Percentiles rank a stretch among this genome's conserved stretches.
Conservation (phyloP, 2,888 invertebrate species). For the Phaonia tiefii region DNA sequence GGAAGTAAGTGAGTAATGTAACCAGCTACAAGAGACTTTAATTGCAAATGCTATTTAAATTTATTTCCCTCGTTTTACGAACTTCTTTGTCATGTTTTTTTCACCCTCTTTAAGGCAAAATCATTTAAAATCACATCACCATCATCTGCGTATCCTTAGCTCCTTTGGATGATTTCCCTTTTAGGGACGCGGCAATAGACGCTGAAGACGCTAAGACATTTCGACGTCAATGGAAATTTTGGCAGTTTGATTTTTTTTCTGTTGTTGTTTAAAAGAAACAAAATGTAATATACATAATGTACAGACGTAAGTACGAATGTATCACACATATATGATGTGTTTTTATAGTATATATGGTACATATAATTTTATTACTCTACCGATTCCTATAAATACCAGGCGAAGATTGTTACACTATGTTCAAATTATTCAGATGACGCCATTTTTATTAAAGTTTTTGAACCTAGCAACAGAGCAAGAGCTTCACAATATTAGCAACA, state of each 20-base stretch:
- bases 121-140: background rate
- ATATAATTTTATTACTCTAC: background rate
- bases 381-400: background rate
- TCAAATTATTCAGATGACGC: constrained; percentile 37
- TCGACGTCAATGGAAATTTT: constrained; percentile 1
- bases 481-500: background rate
- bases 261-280: background rate
- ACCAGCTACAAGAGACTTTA: constrained; percentile 4
- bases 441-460: constrained; percentile 37
- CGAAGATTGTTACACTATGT: background rate
- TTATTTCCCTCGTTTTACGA: background rate
- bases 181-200: background rate
- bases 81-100: too few species aligned
- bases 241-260: background rate
- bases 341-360: background rate
- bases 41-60: constrained; percentile 3
- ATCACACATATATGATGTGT: background rate
- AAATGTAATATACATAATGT: background rate
- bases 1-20: background rate
- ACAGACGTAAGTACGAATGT: background rate
- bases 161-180: background rate
- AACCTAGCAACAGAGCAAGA: constrained; percentile 8
- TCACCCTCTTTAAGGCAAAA: background rate
- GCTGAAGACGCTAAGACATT: background rate
- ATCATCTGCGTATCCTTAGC: background rate